Conservation (phyloP, 2,113 vertebrate genomes). For the Pseudorasbora parva region DNA sequence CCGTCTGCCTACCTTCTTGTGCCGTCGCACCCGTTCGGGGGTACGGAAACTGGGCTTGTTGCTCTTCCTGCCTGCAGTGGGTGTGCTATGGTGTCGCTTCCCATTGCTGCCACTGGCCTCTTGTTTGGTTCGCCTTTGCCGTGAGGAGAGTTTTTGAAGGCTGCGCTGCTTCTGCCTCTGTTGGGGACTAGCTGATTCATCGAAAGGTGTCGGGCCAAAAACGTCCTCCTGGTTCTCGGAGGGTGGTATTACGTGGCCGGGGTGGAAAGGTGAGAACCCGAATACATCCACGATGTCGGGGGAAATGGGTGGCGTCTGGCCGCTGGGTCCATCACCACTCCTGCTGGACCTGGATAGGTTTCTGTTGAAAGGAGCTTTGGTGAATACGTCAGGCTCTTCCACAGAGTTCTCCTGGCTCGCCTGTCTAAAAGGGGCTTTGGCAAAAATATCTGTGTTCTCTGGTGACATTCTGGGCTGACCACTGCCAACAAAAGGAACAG, state of each 20-base stretch:
- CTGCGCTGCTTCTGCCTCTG: slow-evolving; percentile 88
- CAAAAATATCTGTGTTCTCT: slow-evolving; percentile 65
- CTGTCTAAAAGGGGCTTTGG: slow-evolving; percentile 68
- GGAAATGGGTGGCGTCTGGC: slow-evolving; percentile 73
- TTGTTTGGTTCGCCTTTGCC: slow-evolving; percentile 90
- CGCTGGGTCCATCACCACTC: slow-evolving; percentile 53
- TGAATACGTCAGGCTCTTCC: slow-evolving; percentile 94
- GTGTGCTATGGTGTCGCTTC: slow-evolving; percentile 92
- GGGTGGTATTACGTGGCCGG: slow-evolving; percentile 60
- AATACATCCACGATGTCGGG: slow-evolving; percentile 83
- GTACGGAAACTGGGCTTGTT: slow-evolving; percentile 88
- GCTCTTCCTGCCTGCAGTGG: slow-evolving; percentile 81
- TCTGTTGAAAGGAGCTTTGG: slow-evolving; percentile 90
- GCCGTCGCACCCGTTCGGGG: slow-evolving; percentile 86
- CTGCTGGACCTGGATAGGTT: slow-evolving; percentile 78
- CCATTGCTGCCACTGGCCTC: slow-evolving; percentile 80
- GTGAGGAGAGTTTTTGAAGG: slow-evolving; percentile 88
- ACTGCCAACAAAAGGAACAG: slow-evolving; percentile 83
- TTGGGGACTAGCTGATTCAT: slow-evolving; percentile 83
- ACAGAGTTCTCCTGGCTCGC: slow-evolving; percentile 67
- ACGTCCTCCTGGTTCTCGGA: slow-evolving; percentile 81
- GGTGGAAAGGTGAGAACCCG: slow-evolving; percentile 90
- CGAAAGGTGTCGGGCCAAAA: slow-evolving; percentile 80
- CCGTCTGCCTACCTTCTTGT: slow-evolving; percentile 86
- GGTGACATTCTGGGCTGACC: slow-evolving; percentile 59